Conservation (phyloP, 2,888 invertebrate genomes). For the Phyllotreta cruciferae region DNA sequence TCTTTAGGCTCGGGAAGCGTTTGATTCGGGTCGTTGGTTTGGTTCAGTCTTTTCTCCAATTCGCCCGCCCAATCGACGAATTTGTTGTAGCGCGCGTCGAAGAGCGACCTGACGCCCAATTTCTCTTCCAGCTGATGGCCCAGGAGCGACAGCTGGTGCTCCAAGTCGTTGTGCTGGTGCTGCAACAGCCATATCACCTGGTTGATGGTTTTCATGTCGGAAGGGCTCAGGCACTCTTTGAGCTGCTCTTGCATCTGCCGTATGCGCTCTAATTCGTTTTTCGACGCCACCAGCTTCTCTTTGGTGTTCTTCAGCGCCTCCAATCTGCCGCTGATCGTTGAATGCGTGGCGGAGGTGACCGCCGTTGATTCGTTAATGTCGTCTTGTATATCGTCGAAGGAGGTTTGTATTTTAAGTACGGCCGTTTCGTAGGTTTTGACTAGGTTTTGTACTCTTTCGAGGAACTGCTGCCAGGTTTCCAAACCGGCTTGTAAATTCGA, state of each 20-base stretch:
- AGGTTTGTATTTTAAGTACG: constrained; percentile 65
- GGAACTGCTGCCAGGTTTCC: constrained; percentile 81
- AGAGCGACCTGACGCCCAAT: constrained; percentile 73
- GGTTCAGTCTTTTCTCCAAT: constrained; percentile 71
- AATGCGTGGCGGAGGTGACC: constrained; percentile 65
- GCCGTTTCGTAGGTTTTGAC: constrained; percentile 71
- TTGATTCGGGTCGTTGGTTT: constrained; percentile 55
- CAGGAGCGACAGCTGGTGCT: constrained; percentile 76
- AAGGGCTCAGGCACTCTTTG: constrained; percentile 83
- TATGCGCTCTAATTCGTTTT: constrained; percentile 72
- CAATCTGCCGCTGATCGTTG: constrained; percentile 70
- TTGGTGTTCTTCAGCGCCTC: constrained; percentile 69
- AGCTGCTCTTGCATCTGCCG: constrained; percentile 81
- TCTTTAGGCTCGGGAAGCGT: constrained; percentile 74
- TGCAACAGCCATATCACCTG: constrained; percentile 80
- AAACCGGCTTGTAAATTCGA: constrained; percentile 80
- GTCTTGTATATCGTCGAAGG: constrained; percentile 72
- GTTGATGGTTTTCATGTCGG: constrained; percentile 80
- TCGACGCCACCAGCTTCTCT: constrained; percentile 65
- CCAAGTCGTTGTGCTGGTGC: constrained; percentile 82
- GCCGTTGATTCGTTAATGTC: constrained; percentile 66
- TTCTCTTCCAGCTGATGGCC: constrained; percentile 78
- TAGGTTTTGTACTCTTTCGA: constrained; percentile 71
- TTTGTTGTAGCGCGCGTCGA: constrained; percentile 70
- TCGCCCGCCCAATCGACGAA: constrained; percentile 76